Evolutionary conservation across 2,113 vertebrate genomes (phyloP).

Genomic region (Semnornis frantzii): DNA sequence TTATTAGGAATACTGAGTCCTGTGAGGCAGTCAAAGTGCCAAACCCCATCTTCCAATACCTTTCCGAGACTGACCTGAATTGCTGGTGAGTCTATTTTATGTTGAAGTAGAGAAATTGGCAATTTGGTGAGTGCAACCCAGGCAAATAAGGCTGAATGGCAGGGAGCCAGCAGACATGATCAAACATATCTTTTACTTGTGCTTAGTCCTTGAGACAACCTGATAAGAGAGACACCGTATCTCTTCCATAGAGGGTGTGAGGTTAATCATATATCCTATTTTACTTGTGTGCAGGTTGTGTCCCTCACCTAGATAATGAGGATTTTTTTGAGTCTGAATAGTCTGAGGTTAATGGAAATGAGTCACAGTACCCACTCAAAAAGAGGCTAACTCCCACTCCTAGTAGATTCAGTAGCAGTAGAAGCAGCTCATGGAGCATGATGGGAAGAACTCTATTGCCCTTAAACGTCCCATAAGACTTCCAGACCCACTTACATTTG

Average conservation of each 20-base stretch:
- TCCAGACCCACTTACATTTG: not conserved
- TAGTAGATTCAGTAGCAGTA: not conserved
- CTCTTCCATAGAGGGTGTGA: not conserved
- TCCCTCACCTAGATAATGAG: not conserved
- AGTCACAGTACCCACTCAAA: not conserved
- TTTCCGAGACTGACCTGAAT: not conserved
- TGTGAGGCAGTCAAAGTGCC: not conserved
- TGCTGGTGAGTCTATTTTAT: not conserved
- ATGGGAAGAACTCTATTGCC: not conserved
- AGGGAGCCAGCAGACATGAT: not conserved
- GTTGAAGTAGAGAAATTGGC: not conserved
- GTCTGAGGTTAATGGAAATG: not conserved
- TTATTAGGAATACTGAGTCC: not conserved
- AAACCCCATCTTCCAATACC: not conserved
- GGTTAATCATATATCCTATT: not conserved
- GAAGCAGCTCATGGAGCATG: not conserved
- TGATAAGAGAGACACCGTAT: not conserved
- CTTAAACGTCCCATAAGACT: not conserved
- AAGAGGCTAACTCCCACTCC: not conserved
- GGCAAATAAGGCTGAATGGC: not conserved
- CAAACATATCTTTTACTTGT: not conserved
- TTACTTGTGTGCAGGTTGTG: not conserved
- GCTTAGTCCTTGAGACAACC: not conserved
- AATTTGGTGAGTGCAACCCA: not conserved
- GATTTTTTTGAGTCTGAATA: not conserved